These are phyloP conservation scores for Drosophila kuntzei DNA, from an alignment of 2,888 invertebrate species.

Conservation along the genomic window DNA sequence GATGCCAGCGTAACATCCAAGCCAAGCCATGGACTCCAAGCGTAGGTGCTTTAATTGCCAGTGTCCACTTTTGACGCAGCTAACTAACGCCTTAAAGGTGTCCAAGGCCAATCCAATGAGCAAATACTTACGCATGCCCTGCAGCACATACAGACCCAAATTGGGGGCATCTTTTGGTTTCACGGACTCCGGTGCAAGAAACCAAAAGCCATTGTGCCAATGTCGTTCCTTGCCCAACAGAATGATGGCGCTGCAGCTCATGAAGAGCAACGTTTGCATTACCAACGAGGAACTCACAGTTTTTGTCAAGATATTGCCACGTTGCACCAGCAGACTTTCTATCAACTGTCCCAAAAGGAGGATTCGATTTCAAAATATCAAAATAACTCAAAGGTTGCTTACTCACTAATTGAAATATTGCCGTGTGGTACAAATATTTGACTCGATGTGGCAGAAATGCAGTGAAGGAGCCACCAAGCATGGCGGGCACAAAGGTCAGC, in stretches of 20 bases:
- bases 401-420: slow-evolving; percentile 78
- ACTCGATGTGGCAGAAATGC: slow-evolving; percentile 48
- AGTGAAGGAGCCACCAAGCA: slow-evolving; percentile 50
- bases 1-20: slow-evolving; percentile 75
- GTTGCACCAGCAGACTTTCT: slow-evolving; percentile 66
- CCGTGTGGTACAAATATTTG: slow-evolving; percentile 62
- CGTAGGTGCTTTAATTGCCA: slow-evolving; percentile 44
- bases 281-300: slow-evolving; percentile 51
- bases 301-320: slow-evolving; percentile 52
- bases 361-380: background rate
- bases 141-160: slow-evolving; percentile 41
- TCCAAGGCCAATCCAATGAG: slow-evolving; percentile 74
- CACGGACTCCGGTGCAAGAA: slow-evolving; percentile 53
- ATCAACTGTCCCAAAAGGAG: slow-evolving; percentile 54
- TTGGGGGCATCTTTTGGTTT: slow-evolving; percentile 2
- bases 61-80: slow-evolving; percentile 29
- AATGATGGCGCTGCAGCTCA: slow-evolving; percentile 75
- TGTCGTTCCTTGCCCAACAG: slow-evolving; percentile 61
- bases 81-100: slow-evolving; percentile 59
- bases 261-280: slow-evolving; percentile 74
- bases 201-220: slow-evolving; percentile 72
- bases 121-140: slow-evolving; percentile 71
- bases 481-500: slow-evolving; percentile 58
- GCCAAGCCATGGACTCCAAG: slow-evolving; percentile 61
- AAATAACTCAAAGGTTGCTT: background rate